Base-by-base conservation (phyloP, 2,113 vertebrate genomes). In the Prolemur simus region DNA sequence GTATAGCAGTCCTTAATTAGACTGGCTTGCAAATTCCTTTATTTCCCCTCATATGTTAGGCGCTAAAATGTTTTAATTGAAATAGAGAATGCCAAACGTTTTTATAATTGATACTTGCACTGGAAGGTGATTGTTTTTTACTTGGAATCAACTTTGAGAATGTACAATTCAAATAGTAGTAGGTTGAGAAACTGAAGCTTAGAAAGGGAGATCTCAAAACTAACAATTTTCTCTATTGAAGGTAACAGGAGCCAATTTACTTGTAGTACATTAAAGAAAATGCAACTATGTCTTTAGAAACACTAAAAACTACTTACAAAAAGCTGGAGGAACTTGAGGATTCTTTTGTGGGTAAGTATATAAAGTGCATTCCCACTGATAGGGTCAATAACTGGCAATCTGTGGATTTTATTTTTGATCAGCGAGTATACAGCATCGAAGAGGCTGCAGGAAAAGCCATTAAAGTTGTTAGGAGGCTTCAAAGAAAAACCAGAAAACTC, bases 241-340 rank as follows among this genome's bases (percentile, higher is more conserved):
- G 94, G 45, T 27, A 34, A 77, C 27, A 66, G 80, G 60, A 47
- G 20, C 89, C 93, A 93, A 14, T 54, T 77, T 17, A 95, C 89
- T 58, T 71, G 45, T 32, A 54, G 69, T 29, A 66, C 87, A 91
- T 93, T 37, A 95, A 83, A 96, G 23, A 6, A 32, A n/a, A 91
- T 18, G 89, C 52, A 96, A 54, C 88, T 54, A 49, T 1, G 66
- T 94, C 78, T 78, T 94, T 60, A 92, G 73, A 83, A 97, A 93
- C 56, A 87, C 92, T 32, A 87, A 96, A 56, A 96, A 87, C 96
- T 98, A 99, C 99, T 99, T 98, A 99, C 99, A 98, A 99, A 99
- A 95, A 99, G 99, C 99, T 99, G 99, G 96, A 99, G 99, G 98
- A 99, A 99, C 99, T 99, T 99, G 98, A 99, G 99, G 98, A 99